These are phyloP conservation scores for Sinodicranocentrus sp. DNA, from an alignment of 2,888 invertebrate species.

Conservation along the genomic window DNA sequence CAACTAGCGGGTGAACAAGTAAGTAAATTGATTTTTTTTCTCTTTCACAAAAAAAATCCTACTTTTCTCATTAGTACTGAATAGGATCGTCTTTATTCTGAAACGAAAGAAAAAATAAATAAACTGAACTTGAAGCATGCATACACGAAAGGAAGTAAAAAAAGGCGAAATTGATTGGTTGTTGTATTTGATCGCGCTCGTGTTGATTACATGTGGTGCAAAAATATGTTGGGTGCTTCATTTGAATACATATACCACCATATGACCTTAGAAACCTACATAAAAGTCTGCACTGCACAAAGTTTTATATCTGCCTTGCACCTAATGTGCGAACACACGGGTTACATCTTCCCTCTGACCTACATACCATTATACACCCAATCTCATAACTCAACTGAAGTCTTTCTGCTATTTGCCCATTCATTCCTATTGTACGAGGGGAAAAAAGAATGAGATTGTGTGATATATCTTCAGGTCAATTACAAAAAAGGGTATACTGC, in stretches of 20 bases:
- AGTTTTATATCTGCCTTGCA: background rate
- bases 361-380: conserved; percentile 3
- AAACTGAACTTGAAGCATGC: too few relatives aligned
- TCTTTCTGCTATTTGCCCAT: background rate
- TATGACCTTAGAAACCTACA: background rate
- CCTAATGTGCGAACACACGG: conserved; percentile 6
- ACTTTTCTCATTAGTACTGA: too few relatives aligned
- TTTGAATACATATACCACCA: background rate
- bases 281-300: background rate
- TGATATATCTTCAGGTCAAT: conserved; percentile 38
- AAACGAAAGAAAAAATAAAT: too few relatives aligned
- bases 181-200: too few relatives aligned
- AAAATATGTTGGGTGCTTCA: background rate
- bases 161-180: too few relatives aligned
- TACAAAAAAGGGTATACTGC: conserved; percentile 37
- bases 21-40: too few relatives aligned
- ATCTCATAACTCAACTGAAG: background rate
- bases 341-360: conserved; percentile 2
- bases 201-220: too few relatives aligned
- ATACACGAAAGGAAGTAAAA: too few relatives aligned
- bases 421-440: background rate
- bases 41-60: too few relatives aligned
- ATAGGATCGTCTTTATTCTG: too few relatives aligned
- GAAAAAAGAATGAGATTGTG: background rate
- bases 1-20: too few relatives aligned